These are phyloP conservation scores for Lanius collurio DNA, from an alignment of 2,113 vertebrate species.

Conservation along the genomic window DNA sequence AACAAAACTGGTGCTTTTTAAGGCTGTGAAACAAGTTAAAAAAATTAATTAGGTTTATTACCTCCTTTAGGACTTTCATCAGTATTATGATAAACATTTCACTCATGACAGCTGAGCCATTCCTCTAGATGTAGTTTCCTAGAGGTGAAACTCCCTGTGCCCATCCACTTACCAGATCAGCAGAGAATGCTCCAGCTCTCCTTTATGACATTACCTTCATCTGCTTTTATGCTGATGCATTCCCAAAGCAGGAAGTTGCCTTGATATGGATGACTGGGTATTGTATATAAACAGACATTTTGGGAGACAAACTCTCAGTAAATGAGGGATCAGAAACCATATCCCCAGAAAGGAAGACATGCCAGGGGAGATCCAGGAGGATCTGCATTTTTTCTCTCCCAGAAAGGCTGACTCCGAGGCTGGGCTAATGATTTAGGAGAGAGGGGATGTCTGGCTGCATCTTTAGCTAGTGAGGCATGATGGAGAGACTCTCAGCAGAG, in stretches of 20 bases:
- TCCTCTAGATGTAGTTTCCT: not conserved
- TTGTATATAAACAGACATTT: not conserved
- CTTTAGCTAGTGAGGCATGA: not conserved
- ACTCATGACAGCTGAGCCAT: not conserved
- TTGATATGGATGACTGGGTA: not conserved
- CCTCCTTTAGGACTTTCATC: not conserved
- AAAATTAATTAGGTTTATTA: not conserved
- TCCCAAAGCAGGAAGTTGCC: not conserved
- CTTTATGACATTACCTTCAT: not conserved
- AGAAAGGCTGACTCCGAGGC: not conserved
- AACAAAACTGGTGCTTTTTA: not conserved
- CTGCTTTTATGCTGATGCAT: not conserved
- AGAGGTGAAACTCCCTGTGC: not conserved
- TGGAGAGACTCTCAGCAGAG: not conserved
- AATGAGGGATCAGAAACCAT: not conserved
- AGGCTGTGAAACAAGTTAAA: not conserved
- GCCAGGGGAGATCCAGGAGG: not conserved
- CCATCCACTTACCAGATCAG: not conserved
- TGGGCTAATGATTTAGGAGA: not conserved
- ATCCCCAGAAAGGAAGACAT: not conserved
- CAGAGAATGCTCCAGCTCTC: not conserved
- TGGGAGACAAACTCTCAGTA: not conserved
- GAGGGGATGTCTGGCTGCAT: not conserved
- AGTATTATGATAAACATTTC: not conserved
- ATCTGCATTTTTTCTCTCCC: not conserved